Evolutionary conservation across 2,888 invertebrate genomes (phyloP), one percentile per base, ranked within the genome.

Genomic region (Bimastos eiseni): DNA sequence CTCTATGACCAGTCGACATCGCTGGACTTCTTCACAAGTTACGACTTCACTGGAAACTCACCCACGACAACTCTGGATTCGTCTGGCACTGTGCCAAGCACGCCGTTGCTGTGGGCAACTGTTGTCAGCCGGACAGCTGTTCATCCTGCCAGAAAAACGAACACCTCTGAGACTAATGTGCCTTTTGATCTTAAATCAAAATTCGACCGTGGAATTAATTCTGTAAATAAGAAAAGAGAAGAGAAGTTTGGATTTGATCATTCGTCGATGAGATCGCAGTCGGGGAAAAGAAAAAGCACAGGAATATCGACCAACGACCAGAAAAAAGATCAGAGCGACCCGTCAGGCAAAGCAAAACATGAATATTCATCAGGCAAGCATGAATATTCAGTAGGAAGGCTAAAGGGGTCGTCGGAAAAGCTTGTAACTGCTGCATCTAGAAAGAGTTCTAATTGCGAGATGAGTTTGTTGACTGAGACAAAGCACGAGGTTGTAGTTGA

Each of bases 231-330:
- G 36, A 86, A 86, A 37, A 24, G 24, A 19, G 37, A 36, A 34
- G 36, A 86, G 34, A 86, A 86, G 37, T 34, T 24, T 5, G 37
- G 13, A 6, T 86, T 86, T 37, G 86, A 86, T 86, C 86, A 86
- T 86, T 86, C 86, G 5, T 33, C 34, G 2, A 15, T 36, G 21
- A 19, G 86, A 24, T 86, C 86, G 19, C 86, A 86, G 37, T 86
- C 86, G 2, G 86, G 86, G 6, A 34, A 37, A 36, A 36, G 86
- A 17, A 86, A 86, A 24, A 86, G 86, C 86, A 86, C 86, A 1
- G 86, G 86, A 24, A 86, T 86, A n/a, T 86, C 86, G 24, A 86
- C 86, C 5, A 86, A 36, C 36, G 86, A 86, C 37, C 86, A 37
- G 36, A 37, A 34, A 24, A 17, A 17, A 37, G 86, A 86, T 86